phyloP scores from a whole-genome alignment of 1,140 invertebrate genomes.

The Eriocheir sinensis region DNA sequence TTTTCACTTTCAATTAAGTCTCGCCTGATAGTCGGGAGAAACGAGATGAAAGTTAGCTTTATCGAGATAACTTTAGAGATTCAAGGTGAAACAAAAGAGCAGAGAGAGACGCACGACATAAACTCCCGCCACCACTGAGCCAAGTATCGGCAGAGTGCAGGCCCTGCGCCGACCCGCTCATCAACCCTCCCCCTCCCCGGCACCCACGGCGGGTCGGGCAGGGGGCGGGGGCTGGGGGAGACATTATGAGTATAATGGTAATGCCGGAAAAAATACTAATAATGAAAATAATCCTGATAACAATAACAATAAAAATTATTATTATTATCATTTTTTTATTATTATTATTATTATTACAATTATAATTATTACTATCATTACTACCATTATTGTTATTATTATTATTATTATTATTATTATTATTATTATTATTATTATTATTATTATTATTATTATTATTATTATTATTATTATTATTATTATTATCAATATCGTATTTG shows the following conservation, averaged over 20 bases:
- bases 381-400: not conserved
- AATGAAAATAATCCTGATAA: no score
- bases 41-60: conserved; percentile 57
- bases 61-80: conserved; percentile 62
- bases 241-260: no score
- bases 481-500: not conserved
- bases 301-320: no score
- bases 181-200: not conserved
- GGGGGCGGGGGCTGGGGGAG: no score
- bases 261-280: not conserved
- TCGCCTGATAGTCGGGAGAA: conserved; percentile 40
- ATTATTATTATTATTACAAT: no score
- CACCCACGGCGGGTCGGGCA: no score
- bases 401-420: conserved; percentile 13
- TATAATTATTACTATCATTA: not conserved
- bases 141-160: not conserved
- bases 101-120: conserved; percentile 42
- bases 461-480: not conserved
- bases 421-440: not conserved
- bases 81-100: conserved; percentile 42
- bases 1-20: conserved; percentile 61
- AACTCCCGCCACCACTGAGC: not conserved
- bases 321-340: no score
- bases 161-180: not conserved
- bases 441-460: not conserved